Evolutionary conservation across 2,888 invertebrate genomes (phyloP), one percentile per base, ranked within the genome.

Genomic region (Emmelina monodactyla): DNA sequence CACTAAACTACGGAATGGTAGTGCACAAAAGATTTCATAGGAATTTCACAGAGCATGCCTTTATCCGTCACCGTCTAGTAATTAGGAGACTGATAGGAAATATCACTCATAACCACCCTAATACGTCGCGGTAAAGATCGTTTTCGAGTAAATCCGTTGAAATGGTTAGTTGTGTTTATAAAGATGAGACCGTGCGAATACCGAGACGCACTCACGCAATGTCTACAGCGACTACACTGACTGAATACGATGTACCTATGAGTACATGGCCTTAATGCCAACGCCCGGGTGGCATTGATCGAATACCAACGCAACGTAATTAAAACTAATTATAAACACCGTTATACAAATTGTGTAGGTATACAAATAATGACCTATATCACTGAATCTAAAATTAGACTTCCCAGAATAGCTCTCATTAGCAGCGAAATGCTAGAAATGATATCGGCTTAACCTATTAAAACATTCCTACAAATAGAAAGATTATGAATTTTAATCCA

Each of bases 11-110:
- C 32, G 46, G 55, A 53, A 55, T 54, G 53, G 53, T 53, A 51
- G 52, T 52, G 45, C 50, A 44, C 52, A 53, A 55, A 62, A 65
- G 56, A 68, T 68, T 65, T 68, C 65, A 65, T 56, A 65, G 65
- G 59, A 67, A 70, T 70, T 71, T 70, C 64, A 58, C 69, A 67
- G 63, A 60, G 53, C 66, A 65, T 63, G 61, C 58, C 50, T 55
- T 58, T 53, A 65, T 69, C 63, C 67, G 67, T 71, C 68, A 64
- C 60, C 57, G 66, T 62, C 57, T 50, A 58, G 53, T 64, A 66
- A 66, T 75, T 72, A 69, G 60, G 46, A 55, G 50, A 51, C 41
- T n/a, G n/a, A n/a, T n/a, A n/a, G n/a, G n/a, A n/a, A n/a, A n/a
- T n/a, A n/a, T n/a, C n/a, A n/a, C n/a, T n/a, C n/a, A n/a, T n/a